phyloP scores from a whole-genome alignment of 2,113 vertebrate genomes.

The Sander vitreus region DNA sequence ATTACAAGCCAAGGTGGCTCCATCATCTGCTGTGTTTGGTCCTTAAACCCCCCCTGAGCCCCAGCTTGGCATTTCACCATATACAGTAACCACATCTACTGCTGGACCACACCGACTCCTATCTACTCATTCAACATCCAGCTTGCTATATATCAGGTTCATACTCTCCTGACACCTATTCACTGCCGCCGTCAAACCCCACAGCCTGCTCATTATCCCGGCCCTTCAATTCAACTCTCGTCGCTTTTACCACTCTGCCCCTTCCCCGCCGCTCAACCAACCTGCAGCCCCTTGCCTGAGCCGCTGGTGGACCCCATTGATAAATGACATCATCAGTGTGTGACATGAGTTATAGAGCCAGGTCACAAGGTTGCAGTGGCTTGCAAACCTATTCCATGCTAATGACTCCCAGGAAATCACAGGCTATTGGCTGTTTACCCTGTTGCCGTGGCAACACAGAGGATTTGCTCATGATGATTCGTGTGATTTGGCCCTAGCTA shows the following conservation, averaged over 20 bases:
- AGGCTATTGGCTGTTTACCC: slow-evolving; percentile 78
- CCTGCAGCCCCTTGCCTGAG: slow-evolving; percentile 61
- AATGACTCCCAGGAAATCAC: slow-evolving; percentile 85
- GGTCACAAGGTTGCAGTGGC: slow-evolving; percentile 80
- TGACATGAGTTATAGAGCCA: slow-evolving; percentile 83
- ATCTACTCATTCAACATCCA: slow-evolving; percentile 55
- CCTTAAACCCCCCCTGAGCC: slow-evolving; percentile 51
- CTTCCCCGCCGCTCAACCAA: slow-evolving; percentile 46
- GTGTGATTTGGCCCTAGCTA: slow-evolving; percentile 32
- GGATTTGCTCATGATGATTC: slow-evolving; percentile 58
- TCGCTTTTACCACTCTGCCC: slow-evolving; percentile 39
- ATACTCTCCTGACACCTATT: slow-evolving; percentile 67
- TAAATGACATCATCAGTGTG: slow-evolving; percentile 88
- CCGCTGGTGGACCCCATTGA: slow-evolving; percentile 79
- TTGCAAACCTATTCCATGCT: slow-evolving; percentile 84
- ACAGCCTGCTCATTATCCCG: slow-evolving; percentile 68
- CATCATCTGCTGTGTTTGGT: slow-evolving; percentile 63
- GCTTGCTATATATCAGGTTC: slow-evolving; percentile 64
- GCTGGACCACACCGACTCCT: slow-evolving; percentile 31
- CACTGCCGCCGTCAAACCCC: slow-evolving; percentile 70
- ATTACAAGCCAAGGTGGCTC: slow-evolving; percentile 81
- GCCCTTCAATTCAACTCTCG: slow-evolving; percentile 46
- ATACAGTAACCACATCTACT: slow-evolving; percentile 59
- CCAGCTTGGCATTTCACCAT: slow-evolving; percentile 56
- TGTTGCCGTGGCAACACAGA: slow-evolving; percentile 62